Conservation (phyloP, 2,888 invertebrate genomes). For the Netelia fuscicornis region DNA sequence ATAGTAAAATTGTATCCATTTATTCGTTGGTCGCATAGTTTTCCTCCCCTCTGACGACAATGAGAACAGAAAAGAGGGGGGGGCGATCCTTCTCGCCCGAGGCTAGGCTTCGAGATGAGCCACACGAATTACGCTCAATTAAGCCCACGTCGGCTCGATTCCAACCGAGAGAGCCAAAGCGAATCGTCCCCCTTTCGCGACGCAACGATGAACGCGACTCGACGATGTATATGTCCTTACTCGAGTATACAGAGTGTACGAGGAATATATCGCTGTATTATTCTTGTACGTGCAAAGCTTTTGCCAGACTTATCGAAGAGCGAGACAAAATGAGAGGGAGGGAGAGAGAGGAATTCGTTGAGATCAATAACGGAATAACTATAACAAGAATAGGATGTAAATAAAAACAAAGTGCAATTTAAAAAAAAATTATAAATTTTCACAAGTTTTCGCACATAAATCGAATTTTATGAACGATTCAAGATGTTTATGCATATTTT, state of each 20-base stretch:
- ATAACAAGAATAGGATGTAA: background rate
- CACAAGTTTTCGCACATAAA: no score
- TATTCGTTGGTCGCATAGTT: background rate
- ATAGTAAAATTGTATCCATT: background rate
- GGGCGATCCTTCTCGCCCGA: constrained; percentile 6
- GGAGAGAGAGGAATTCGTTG: constrained; percentile 21
- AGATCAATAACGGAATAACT: constrained; percentile 18
- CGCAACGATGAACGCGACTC: constrained; percentile 36
- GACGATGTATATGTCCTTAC: constrained; percentile 45
- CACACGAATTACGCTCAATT: constrained; percentile 77
- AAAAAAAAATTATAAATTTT: background rate
- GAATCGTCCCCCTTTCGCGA: constrained; percentile 42
- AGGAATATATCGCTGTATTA: constrained; percentile 50
- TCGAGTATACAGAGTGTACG: constrained; percentile 40
- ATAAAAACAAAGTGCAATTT: background rate
- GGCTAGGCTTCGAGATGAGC: constrained; percentile 54
- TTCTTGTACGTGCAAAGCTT: constrained; percentile 56
- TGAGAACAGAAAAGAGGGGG: background rate
- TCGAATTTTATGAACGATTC: background rate
- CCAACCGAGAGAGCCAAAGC: constrained; percentile 59
- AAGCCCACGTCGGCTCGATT: constrained; percentile 73
- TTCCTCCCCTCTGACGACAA: background rate
- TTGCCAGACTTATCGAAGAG: background rate
- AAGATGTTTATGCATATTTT: background rate
- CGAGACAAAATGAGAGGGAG: constrained; percentile 6